A percentile compares a stretch with the other conserved stretches of the same genome.
Conservation (phyloP, 92 coral and sea anemone genomes). For the Siderastrea siderea region DNA sequence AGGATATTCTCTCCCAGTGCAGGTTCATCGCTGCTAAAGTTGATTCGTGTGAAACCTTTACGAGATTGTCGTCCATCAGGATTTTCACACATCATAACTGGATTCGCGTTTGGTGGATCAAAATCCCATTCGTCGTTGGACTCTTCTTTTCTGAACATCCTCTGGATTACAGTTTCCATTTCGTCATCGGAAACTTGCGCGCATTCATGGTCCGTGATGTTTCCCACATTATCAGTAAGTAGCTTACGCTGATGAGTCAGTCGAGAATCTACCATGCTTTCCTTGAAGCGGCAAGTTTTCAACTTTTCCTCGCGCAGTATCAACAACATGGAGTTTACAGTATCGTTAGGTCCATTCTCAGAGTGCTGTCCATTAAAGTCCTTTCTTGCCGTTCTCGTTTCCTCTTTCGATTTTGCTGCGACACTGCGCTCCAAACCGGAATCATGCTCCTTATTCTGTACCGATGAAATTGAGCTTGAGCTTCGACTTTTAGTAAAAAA, state of each 20-base stretch:
- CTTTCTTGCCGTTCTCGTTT: background rate
- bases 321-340: background rate
- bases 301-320: background rate
- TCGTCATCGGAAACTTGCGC: background rate
- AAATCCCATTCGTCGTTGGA: background rate
- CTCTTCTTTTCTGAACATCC: background rate
- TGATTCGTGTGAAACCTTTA: background rate
- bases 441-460: background rate
- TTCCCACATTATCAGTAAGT: background rate
- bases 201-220: background rate
- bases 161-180: background rate
- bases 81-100: background rate
- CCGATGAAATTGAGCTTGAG: background rate
- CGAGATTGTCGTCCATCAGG: conserved; percentile 4
- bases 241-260: background rate
- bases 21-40: background rate
- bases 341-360: background rate
- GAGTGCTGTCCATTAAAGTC: background rate
- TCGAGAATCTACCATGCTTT: background rate
- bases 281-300: background rate
- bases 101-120: background rate
- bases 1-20: background rate
- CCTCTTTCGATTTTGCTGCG: background rate
- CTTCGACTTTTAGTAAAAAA: background rate
- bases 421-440: background rate